These are phyloP conservation scores for Pyrrhia umbra DNA, from an alignment of 2,888 invertebrate species.

Conservation along the genomic window DNA sequence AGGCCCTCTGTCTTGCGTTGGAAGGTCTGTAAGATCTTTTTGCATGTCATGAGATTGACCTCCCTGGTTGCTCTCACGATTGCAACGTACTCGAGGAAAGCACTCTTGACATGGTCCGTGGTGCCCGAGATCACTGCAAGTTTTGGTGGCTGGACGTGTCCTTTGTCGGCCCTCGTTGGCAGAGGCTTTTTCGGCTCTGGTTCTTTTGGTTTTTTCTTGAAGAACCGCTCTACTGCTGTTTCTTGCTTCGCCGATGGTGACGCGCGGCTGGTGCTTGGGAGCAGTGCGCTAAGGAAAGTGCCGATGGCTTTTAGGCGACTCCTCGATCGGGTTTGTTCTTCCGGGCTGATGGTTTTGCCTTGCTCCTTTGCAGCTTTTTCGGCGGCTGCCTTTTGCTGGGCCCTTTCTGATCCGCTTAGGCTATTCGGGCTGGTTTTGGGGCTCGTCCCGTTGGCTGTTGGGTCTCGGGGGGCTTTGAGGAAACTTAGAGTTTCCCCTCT, in stretches of 20 bases:
- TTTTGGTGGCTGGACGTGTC: slow-evolving; percentile 19
- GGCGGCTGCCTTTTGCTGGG: no score
- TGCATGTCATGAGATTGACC: slow-evolving; percentile 24
- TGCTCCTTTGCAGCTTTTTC: not conserved
- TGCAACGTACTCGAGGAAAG: slow-evolving; percentile 30
- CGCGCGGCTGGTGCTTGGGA: no score
- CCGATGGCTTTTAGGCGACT: no score
- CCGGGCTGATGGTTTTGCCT: not conserved
- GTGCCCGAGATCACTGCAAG: not conserved
- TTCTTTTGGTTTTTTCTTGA: no score
- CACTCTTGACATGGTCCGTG: slow-evolving; percentile 28
- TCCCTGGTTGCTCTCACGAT: slow-evolving; percentile 18
- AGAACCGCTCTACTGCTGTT: no score
- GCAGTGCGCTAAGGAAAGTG: no score
- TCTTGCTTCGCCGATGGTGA: no score
- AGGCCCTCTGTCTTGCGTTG: no score
- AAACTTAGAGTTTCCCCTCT: not conserved
- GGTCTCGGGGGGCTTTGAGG: not conserved
- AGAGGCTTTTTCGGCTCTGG: not conserved
- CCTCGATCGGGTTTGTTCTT: no score
- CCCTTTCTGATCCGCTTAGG: no score
- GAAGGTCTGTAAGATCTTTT: not conserved
- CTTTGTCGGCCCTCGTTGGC: slow-evolving; percentile 32
- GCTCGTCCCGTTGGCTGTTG: no score
- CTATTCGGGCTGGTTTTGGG: no score